Conservation (phyloP, 2,888 invertebrate genomes). For the Boloria euphrosyne region DNA sequence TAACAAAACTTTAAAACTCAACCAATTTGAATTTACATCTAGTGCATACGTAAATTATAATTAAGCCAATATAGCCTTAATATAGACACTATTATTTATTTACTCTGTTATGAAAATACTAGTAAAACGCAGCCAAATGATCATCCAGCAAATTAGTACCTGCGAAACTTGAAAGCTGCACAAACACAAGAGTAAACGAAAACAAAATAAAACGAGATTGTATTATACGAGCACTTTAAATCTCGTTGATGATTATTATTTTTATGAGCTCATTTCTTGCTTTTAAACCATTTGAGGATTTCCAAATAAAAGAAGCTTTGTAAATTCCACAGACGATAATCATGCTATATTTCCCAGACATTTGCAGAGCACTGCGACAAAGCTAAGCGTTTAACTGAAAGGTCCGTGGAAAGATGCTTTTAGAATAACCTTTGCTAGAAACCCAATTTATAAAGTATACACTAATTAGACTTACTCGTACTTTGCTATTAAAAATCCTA, state of each 20-base stretch:
- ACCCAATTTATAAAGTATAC: slow-evolving; percentile 28
- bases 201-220: slow-evolving; percentile 16
- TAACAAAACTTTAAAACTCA: no score
- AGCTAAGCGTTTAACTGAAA: slow-evolving; percentile 39
- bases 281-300: slow-evolving; percentile 30
- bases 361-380: slow-evolving; percentile 41
- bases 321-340: slow-evolving; percentile 39
- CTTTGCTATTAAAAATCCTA: no score
- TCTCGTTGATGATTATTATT: slow-evolving; percentile 31
- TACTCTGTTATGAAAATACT: background rate
- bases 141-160: slow-evolving; percentile 2
- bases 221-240: slow-evolving; percentile 24
- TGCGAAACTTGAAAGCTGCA: slow-evolving; percentile 14
- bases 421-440: slow-evolving; percentile 30
- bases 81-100: background rate
- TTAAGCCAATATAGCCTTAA: no score
- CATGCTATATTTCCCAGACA: slow-evolving; percentile 36
- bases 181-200: slow-evolving; percentile 11
- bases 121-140: slow-evolving; percentile 12
- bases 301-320: slow-evolving; percentile 33
- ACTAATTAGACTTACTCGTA: background rate
- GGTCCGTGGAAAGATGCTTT: slow-evolving; percentile 31
- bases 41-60: no score
- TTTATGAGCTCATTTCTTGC: slow-evolving; percentile 31
- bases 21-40: no score